phyloP scores from a whole-genome alignment of 2,888 invertebrate species.

The Scaptomyza cyrtandrae region DNA sequence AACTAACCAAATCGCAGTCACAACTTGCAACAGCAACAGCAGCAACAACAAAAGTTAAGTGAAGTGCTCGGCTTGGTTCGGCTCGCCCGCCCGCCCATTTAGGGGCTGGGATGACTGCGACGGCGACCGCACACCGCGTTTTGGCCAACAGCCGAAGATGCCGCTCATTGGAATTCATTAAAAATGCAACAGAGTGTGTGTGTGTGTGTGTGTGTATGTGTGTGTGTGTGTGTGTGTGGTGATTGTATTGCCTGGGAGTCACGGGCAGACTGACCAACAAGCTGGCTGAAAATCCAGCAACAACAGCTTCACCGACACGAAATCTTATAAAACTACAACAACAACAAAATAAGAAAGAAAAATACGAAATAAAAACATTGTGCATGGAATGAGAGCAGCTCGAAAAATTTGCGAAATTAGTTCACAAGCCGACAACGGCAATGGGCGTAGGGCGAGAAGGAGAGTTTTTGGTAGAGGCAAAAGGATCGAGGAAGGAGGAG shows the following conservation, averaged over 20 bases:
- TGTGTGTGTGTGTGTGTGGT: slow-evolving; percentile 31
- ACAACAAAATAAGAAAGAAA: slow-evolving; percentile 8
- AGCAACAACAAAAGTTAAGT: slow-evolving; percentile 57
- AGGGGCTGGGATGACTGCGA: slow-evolving; percentile 58
- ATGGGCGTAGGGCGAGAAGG: background rate
- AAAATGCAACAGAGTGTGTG: slow-evolving; percentile 73
- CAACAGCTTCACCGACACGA: slow-evolving; percentile 45
- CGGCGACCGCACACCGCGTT: slow-evolving; percentile 81
- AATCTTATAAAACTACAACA: slow-evolving; percentile 7
- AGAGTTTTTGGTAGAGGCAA: background rate
- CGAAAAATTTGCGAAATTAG: slow-evolving; percentile 82
- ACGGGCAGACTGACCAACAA: slow-evolving; percentile 73
- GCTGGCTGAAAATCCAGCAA: slow-evolving; percentile 72
- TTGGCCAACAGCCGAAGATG: slow-evolving; percentile 68
- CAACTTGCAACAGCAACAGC: slow-evolving; percentile 25
- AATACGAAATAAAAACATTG: slow-evolving; percentile 56
- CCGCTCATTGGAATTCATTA: slow-evolving; percentile 82
- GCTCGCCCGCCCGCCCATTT: slow-evolving; percentile 75
- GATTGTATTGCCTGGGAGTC: slow-evolving; percentile 56
- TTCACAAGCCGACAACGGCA: slow-evolving; percentile 75
- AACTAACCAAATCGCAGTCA: slow-evolving; percentile 80
- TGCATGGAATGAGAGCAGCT: slow-evolving; percentile 81
- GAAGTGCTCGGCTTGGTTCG: slow-evolving; percentile 53
- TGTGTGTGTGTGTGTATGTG: slow-evolving; percentile 23
- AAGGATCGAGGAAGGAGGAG: background rate